Conservation (phyloP, 2,797 vertebrate species). For the Channallabes apus region DNA sequence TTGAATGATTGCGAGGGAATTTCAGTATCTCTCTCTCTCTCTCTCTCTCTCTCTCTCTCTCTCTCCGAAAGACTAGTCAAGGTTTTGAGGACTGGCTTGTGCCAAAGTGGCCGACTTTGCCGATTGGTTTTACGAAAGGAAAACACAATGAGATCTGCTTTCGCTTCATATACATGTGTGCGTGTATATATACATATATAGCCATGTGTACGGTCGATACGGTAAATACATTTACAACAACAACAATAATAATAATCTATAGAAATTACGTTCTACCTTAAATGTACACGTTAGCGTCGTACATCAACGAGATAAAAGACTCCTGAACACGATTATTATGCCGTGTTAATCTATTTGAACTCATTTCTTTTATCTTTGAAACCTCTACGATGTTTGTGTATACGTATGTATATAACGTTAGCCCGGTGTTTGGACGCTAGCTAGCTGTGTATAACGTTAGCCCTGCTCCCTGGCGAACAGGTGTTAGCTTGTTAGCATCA, state of each 20-base stretch:
- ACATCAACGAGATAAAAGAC: neutral
- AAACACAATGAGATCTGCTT: neutral
- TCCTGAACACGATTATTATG: neutral
- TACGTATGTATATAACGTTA: neutral
- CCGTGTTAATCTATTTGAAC: too few species aligned
- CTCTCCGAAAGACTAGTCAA: constrained; percentile 40
- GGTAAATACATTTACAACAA: neutral
- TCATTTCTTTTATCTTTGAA: neutral
- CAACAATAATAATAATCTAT: neutral
- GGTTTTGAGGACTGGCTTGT: constrained; percentile 47
- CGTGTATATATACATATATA: neutral
- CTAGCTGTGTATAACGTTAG: constrained; percentile 14
- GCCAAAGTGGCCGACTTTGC: constrained; percentile 56
- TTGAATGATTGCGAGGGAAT: constrained; percentile 2
- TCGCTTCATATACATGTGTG: neutral
- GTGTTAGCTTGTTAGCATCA: constrained; percentile 42
- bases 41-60: constrained; percentile 33
- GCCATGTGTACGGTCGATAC: neutral
- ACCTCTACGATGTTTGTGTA: neutral
- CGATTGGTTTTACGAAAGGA: constrained; percentile 30
- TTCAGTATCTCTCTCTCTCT: constrained; percentile 27
- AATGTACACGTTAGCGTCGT: neutral
- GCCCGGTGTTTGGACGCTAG: neutral
- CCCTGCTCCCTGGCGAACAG: constrained; percentile 31
- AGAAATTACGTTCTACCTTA: neutral